Base-by-base conservation (phyloP, 2,113 vertebrate genomes). In the Myxocyprinus asiaticus region DNA sequence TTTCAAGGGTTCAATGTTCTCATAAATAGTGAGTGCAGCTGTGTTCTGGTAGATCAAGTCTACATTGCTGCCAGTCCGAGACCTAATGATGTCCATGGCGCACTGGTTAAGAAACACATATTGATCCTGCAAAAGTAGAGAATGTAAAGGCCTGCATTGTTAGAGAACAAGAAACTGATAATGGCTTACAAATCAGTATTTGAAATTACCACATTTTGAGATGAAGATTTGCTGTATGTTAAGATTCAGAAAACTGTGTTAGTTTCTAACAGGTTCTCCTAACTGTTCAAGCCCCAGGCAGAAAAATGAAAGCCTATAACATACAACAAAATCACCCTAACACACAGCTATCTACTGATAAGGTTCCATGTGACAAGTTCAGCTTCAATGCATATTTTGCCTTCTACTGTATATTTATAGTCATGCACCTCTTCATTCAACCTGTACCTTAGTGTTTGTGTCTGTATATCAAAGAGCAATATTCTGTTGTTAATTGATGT, bases 91-190 rank as follows among this genome's bases (percentile, higher is more conserved):
- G 86, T 99, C 96, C 92, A 96, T 85, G 71, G 96, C 94, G 74
- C 96, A 99, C 87, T 96, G 95, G 87, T 98, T 96, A 88, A 99
- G 87, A 91, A 97, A 98, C 82, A 99, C 88, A 0, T 97, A 99
- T 86, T 99, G 97, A 85, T 96, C 96, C 97, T 99, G 90, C 61
- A 14, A 69, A 79, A 75, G 84, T 50, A 33, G 81, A 9, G 65
- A 67, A 22, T n/a, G 33, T 11, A 69, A 51, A 47, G 14, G 15
- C 2, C 7, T 42, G 9, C 43, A 47, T 15, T 47, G 42, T 73
- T 63, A 74, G 11, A 42, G 12, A 63, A 7, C 11, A 22, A 14
- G 15, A 48, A 48, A 0, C 4, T 4, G 5, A 70, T 50, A 48
- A n/a, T 48, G 7, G 45, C 4, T 50, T 62, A 75, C 11, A 63